Evolutionary conservation across 2,113 vertebrate species (phyloP), one percentile per base, ranked within the genome.

Genomic region (Notiomystis cincta): DNA sequence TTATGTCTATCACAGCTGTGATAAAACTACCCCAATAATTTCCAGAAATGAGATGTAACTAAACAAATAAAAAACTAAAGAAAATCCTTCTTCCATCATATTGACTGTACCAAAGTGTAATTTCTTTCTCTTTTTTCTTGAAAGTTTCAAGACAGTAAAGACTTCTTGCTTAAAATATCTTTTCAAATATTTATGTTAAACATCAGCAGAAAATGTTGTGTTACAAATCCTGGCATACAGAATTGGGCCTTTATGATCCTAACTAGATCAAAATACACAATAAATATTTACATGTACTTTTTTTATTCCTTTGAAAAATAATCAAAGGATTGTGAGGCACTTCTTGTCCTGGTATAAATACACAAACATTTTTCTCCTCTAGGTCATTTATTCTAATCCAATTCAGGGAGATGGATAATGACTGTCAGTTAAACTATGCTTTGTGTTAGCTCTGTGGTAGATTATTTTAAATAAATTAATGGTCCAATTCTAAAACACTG

Each of bases 261-360:
- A 85, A 61, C 31, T 31, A 82, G 42, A 91, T 89, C 53, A 87
- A 92, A 95, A 90, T 58, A 83, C n/a, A 13, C 20, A 20, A 40
- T 90, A 96, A 91, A 92, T 69, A 79, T 88, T 93, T 90, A 66
- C 56, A 38, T 22, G 21, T 15, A 38, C 53, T 40, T 69, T 69
- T 88, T 89, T 82, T 61, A 69, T 82, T 80, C 69, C 78, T 96
- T 85, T 69, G 45, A 88, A 93, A 94, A 91, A 82, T 42, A 79
- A 87, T 79, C 60, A 91, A 87, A 91, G 56, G 53, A 24, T 21
- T 56, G 13, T 21, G 65, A 94, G 56, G 50, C 35, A 56, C 20
- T 75, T 89, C 58, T 67, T 73, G 35, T 78, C 56, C 61, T 64
- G 30, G 11, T 64, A 82, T 42, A 87, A 81, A 91, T 23, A 80